These are phyloP conservation scores for Rachycentron canadum DNA, from an alignment of 2,797 vertebrate species.

Conservation along the genomic window DNA sequence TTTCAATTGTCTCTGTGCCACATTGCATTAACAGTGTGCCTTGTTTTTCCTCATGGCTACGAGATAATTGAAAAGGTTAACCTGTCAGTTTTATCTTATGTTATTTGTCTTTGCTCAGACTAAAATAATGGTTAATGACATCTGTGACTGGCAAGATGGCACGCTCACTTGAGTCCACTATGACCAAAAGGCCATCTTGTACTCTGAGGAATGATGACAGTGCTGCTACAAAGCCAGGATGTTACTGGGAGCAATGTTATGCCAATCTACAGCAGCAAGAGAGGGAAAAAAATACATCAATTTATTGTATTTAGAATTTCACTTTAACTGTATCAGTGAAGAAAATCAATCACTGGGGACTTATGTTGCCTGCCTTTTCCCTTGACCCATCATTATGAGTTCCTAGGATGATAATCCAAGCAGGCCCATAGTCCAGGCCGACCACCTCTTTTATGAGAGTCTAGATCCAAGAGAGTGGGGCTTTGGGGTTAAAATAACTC, in stretches of 20 bases:
- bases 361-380: conserved; percentile 10
- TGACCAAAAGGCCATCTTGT: conserved; percentile 57
- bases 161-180: conserved; percentile 36
- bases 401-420: conserved; percentile 26
- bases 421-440: conserved; percentile 31
- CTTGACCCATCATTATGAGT: conserved; percentile 21
- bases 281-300: not conserved
- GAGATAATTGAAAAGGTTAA: conserved; percentile 83
- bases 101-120: conserved; percentile 63
- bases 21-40: conserved; percentile 66
- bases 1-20: conserved; percentile 77
- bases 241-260: not conserved
- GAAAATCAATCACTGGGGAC: not conserved
- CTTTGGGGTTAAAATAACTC: conserved; percentile 78
- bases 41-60: conserved; percentile 67
- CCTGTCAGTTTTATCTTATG: conserved; percentile 75
- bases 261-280: conserved; percentile 11
- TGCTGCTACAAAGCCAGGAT: conserved; percentile 26
- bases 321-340: conserved; percentile 4
- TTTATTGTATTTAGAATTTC: conserved; percentile 3
- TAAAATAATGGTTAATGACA: conserved; percentile 54
- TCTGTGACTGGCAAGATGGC: conserved; percentile 68
- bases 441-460: conserved; percentile 51
- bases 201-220: conserved; percentile 42
- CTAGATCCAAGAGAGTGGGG: conserved; percentile 33